Percentiles rank a stretch among this genome's conserved stretches.
Evolutionary conservation across 2,113 vertebrate genomes (phyloP).

Genomic region (Reinhardtius hippoglossoides): DNA sequence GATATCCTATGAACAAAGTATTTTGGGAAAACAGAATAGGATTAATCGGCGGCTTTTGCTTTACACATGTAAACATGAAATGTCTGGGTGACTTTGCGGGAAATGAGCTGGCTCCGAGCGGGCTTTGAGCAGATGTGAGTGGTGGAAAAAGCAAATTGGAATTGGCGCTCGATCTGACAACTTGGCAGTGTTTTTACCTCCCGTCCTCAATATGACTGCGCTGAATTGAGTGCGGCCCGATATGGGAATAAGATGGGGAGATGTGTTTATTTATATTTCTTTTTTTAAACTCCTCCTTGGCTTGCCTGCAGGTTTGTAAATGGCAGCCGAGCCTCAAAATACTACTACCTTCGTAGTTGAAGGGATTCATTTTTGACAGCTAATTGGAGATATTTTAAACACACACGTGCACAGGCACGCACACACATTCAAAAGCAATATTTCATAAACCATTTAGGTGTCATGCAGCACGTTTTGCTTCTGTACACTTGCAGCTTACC

Average conservation of each 20-base stretch:
- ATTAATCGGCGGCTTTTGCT: conserved; percentile 43
- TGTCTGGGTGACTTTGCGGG: conserved; percentile 61
- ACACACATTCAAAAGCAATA: not conserved
- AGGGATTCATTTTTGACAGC: conserved; percentile 2
- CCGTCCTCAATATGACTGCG: conserved; percentile 49
- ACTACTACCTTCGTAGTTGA: conserved; percentile 9
- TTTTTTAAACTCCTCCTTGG: conserved; percentile 14
- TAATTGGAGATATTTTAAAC: conserved; percentile 20
- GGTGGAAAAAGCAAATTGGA: conserved; percentile 66
- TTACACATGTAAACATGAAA: conserved; percentile 62
- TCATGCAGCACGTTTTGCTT: conserved; percentile 35
- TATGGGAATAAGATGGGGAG: conserved; percentile 60
- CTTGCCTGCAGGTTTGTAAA: conserved; percentile 20
- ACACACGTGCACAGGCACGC: not conserved
- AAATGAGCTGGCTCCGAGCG: conserved; percentile 48
- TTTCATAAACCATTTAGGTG: conserved; percentile 27
- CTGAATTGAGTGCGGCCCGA: conserved; percentile 46
- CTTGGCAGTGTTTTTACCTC: conserved; percentile 55
- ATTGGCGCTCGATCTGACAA: conserved; percentile 66
- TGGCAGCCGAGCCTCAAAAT: conserved; percentile 49
- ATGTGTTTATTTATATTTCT: conserved; percentile 35
- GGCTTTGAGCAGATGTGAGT: conserved; percentile 66
- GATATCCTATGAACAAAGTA: conserved; percentile 10
- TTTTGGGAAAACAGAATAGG: not conserved
- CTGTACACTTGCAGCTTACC: conserved; percentile 8